Percentiles rank a stretch among this genome's conserved stretches.
Evolutionary conservation across 2,797 vertebrate species (phyloP).

Genomic region (Ammospiza maritima): DNA sequence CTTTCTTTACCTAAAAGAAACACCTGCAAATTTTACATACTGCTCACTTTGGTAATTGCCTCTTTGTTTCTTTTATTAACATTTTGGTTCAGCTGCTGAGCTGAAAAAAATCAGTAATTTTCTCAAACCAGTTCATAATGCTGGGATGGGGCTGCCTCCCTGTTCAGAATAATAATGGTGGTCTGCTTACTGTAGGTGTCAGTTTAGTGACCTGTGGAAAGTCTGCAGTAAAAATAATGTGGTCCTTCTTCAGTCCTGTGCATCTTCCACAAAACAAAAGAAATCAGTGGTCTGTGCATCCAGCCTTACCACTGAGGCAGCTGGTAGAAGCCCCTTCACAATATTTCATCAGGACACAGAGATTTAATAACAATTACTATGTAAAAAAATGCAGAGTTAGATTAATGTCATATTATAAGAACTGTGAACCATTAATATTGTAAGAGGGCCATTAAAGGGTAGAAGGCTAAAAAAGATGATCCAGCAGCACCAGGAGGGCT

Average conservation of each 20-base stretch:
- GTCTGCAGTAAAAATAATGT: background rate
- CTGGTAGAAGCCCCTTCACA: background rate
- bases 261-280: background rate
- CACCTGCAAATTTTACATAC: background rate
- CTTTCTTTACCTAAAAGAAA: background rate
- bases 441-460: background rate
- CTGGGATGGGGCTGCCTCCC: background rate
- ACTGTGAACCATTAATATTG: background rate
- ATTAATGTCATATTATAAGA: background rate
- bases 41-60: background rate
- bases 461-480: background rate
- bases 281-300: background rate
- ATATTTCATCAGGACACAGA: background rate
- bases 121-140: background rate
- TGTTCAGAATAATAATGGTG: background rate
- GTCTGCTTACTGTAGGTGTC: background rate
- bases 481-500: background rate
- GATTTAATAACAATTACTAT: background rate
- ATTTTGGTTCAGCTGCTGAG: background rate
- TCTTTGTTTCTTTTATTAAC: background rate
- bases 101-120: background rate
- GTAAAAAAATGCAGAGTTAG: background rate
- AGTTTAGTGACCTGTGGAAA: background rate
- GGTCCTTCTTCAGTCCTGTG: background rate
- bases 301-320: background rate